These are phyloP conservation scores for Nymphalis urticae DNA, from an alignment of 2,888 invertebrate species.

Conservation along the genomic window DNA sequence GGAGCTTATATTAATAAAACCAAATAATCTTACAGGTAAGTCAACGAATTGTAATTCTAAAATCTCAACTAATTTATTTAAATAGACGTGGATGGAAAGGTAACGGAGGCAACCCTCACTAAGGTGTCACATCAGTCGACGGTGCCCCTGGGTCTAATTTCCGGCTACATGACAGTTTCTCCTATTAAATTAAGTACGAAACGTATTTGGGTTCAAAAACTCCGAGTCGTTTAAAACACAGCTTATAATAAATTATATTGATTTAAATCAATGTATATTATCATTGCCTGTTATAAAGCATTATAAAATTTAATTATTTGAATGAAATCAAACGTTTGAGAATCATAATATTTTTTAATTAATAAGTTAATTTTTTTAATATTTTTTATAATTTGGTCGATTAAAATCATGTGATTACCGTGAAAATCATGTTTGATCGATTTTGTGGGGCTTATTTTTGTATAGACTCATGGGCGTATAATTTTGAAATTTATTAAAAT, in stretches of 20 bases:
- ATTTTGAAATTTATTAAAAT: no score
- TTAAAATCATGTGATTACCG: no score
- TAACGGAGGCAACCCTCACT: background rate
- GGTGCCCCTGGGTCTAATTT: constrained; percentile 13
- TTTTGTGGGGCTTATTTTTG: no score
- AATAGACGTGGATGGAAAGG: background rate
- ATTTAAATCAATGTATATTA: background rate
- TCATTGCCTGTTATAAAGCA: no score
- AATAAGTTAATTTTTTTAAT: no score
- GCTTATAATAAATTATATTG: background rate
- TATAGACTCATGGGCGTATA: no score
- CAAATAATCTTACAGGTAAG: background rate
- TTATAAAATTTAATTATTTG: no score
- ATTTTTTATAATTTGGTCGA: no score
- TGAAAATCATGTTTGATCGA: no score
- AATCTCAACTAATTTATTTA: constrained; percentile 15
- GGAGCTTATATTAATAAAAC: background rate
- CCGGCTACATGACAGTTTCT: constrained; percentile 16
- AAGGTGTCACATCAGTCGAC: background rate
- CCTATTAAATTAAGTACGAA: constrained; percentile 3
- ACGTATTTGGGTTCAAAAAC: background rate
- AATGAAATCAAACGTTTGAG: no score
- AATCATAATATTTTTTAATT: no score
- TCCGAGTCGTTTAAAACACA: background rate
- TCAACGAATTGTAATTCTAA: constrained; percentile 3